phyloP scores from a whole-genome alignment of 2,797 vertebrate species.

The Sebastolobus altivelis region DNA sequence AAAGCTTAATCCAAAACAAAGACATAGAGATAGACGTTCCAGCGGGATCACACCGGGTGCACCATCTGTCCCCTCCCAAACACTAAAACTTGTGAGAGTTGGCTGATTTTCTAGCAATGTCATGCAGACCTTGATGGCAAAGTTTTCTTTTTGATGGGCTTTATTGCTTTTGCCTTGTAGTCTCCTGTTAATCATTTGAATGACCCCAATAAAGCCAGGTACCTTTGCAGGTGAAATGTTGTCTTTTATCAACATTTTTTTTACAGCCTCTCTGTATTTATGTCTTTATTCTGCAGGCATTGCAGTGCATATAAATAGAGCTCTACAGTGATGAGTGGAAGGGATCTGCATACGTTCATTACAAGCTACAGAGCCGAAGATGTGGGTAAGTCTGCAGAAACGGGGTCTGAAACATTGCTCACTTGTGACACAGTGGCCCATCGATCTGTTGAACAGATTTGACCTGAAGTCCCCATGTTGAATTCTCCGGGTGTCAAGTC shows the following conservation, averaged over 20 bases:
- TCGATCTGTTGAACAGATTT: constrained; percentile 56
- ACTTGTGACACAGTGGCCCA: constrained; percentile 41
- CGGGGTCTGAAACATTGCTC: constrained; percentile 20
- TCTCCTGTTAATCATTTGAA: constrained; percentile 46
- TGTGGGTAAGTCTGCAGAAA: constrained; percentile 80
- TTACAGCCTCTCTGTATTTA: not conserved
- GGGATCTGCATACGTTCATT: constrained; percentile 65
- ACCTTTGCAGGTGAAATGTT: constrained; percentile 13
- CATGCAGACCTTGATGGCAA: constrained; percentile 50
- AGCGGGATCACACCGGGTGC: constrained; percentile 20
- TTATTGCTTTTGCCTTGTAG: not conserved
- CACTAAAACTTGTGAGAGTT: constrained; percentile 18
- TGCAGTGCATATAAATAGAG: constrained; percentile 39
- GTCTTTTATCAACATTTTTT: not conserved
- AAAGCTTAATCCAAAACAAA: constrained; percentile 45
- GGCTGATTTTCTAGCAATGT: constrained; percentile 52
- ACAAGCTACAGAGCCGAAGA: constrained; percentile 72
- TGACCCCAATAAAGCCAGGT: constrained; percentile 28
- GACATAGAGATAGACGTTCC: constrained; percentile 14
- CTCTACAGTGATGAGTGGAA: constrained; percentile 79
- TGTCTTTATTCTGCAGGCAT: constrained; percentile 30
- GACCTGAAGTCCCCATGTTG: constrained; percentile 46
- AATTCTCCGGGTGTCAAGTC: constrained; percentile 56
- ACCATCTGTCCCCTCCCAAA: constrained; percentile 40
- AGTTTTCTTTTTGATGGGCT: constrained; percentile 32